Evolutionary conservation across 1,140 invertebrate species (phyloP).

Genomic region (Propsilocerus akamusi): DNA sequence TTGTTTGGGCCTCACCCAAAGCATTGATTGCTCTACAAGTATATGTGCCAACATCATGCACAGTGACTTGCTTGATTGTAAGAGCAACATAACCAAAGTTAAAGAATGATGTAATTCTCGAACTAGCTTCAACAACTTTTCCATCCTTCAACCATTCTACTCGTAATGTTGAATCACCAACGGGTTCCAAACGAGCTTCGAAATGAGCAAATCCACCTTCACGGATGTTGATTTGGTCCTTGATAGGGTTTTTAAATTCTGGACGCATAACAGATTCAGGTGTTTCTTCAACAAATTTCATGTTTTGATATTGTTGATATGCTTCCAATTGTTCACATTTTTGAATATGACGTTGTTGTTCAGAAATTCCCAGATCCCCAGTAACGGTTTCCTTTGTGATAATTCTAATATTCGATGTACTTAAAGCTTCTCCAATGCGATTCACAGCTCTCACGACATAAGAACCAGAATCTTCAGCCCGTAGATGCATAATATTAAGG

Average conservation of each 20-base stretch:
- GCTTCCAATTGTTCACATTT: constrained; percentile 85
- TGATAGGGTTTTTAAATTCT: constrained; percentile 83
- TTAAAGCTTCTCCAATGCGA: constrained; percentile 66
- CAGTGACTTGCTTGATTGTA: constrained; percentile 82
- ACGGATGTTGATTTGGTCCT: constrained; percentile 69
- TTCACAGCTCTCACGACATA: constrained; percentile 82
- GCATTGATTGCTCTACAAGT: constrained; percentile 77
- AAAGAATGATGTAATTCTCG: constrained; percentile 84
- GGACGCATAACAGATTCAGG: constrained; percentile 62
- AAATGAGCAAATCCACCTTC: constrained; percentile 93
- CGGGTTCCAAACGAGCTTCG: constrained; percentile 82
- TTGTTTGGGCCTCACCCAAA: constrained; percentile 74
- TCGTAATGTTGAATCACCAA: constrained; percentile 76
- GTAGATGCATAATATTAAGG: constrained; percentile 92
- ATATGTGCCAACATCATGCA: constrained; percentile 81
- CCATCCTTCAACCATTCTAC: constrained; percentile 96
- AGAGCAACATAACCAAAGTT: constrained; percentile 94
- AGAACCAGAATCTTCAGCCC: constrained; percentile 80
- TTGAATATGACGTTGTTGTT: constrained; percentile 85
- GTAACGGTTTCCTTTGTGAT: constrained; percentile 60
- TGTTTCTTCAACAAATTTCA: constrained; percentile 54
- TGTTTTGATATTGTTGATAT: constrained; percentile 59
- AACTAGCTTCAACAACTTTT: constrained; percentile 74
- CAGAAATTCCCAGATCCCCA: constrained; percentile 70
- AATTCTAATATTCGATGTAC: constrained; percentile 58